Conservation (phyloP, 1,140 invertebrate genomes). For the Gryon sp. region DNA sequence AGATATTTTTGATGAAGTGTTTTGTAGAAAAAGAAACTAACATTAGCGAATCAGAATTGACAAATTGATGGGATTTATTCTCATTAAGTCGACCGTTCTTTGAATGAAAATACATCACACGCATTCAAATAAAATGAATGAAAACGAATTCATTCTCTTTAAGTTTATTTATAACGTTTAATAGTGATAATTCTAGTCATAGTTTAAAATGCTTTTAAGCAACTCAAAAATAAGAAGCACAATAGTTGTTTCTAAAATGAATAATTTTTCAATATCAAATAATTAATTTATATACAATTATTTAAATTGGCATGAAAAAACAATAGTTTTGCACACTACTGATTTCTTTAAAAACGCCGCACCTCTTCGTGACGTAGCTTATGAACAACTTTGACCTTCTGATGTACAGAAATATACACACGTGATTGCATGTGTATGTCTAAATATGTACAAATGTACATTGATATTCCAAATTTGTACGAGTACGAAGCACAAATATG, state of each 20-base stretch:
- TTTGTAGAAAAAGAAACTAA: neutral
- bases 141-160: too few species aligned
- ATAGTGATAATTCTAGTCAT: too few species aligned
- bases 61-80: neutral
- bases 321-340: constrained; percentile 33
- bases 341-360: constrained; percentile 29
- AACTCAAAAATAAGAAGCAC: too few species aligned
- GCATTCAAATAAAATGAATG: too few species aligned
- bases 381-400: constrained; percentile 37
- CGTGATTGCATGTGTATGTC: neutral
- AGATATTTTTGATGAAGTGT: constrained; percentile 9
- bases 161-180: too few species aligned
- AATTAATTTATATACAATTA: too few species aligned
- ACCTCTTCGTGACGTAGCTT: constrained; percentile 27
- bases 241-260: too few species aligned
- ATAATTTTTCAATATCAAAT: too few species aligned
- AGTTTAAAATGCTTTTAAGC: too few species aligned
- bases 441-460: constrained; percentile 17
- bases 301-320: constrained; percentile 6
- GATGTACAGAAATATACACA: constrained; percentile 7
- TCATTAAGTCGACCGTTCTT: neutral
- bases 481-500: too few species aligned
- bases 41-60: neutral
- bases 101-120: too few species aligned
- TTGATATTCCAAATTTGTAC: too few species aligned